Percentiles rank a stretch among this genome's conserved stretches.
These are phyloP conservation scores for Caenorhabditis sp. DNA, from an alignment of 2,888 invertebrate species.

Conservation along the genomic window DNA sequence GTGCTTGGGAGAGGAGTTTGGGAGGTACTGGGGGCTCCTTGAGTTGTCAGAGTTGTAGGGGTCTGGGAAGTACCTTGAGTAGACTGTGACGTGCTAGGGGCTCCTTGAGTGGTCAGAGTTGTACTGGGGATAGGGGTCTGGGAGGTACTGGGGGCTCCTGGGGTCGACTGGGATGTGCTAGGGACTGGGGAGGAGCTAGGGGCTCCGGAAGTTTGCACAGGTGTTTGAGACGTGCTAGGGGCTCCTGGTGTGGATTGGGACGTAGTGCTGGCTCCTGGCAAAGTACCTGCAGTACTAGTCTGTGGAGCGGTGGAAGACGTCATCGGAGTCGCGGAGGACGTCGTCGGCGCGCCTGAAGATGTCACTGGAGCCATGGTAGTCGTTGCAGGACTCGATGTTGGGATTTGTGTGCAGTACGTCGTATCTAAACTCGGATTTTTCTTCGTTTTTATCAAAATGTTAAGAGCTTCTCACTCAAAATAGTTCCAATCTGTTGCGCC, in stretches of 20 bases:
- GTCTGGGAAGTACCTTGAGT: too few relatives aligned
- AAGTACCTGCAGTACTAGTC: neutral
- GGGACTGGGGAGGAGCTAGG: neutral
- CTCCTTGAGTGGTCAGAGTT: neutral
- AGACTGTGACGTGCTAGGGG: neutral
- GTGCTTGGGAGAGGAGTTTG: too few relatives aligned
- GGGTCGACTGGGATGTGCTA: neutral
- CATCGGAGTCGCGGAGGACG: neutral
- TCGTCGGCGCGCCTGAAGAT: neutral
- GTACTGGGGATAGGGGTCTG: neutral
- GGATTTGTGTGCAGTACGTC: neutral
- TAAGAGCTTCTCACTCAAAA: conserved; percentile 41
- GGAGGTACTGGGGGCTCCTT: too few relatives aligned
- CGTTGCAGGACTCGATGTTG: too few relatives aligned
- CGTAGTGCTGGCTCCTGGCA: neutral
- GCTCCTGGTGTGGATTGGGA: neutral
- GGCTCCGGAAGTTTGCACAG: neutral
- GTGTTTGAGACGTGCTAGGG: neutral
- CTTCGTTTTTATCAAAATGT: too few relatives aligned
- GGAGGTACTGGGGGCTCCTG: neutral
- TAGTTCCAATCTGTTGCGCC: conserved; percentile 29
- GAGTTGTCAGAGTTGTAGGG: too few relatives aligned
- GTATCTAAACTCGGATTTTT: too few relatives aligned
- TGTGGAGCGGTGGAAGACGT: neutral
- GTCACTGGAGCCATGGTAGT: neutral